Percentiles rank a stretch among this genome's conserved stretches.
phyloP scores from a whole-genome alignment of 2,888 invertebrate species.

The Heterodera filipjevi region DNA sequence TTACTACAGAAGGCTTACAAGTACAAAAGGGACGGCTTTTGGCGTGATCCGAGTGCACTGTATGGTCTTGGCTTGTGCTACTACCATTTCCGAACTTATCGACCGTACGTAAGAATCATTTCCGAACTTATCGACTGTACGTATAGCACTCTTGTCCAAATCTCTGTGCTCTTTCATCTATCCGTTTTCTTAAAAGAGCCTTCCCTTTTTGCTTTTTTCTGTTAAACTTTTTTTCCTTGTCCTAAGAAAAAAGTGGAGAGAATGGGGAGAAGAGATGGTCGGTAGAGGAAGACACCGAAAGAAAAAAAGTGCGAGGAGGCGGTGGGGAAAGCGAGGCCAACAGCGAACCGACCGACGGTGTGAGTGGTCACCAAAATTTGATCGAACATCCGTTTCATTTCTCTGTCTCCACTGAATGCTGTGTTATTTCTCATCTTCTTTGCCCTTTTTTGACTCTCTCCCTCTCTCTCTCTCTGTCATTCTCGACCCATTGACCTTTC shows the following conservation, averaged over 20 bases:
- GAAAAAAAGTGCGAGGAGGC: background rate
- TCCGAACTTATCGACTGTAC: constrained; percentile 89
- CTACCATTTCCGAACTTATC: constrained; percentile 91
- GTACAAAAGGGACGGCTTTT: constrained; percentile 81
- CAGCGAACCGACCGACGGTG: background rate
- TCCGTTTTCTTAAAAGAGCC: no score
- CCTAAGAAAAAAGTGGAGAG: background rate
- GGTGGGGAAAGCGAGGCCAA: background rate
- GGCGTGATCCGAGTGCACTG: constrained; percentile 81
- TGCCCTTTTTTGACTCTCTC: background rate
- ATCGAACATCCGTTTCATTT: background rate
- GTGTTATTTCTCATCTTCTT: background rate
- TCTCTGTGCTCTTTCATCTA: no score
- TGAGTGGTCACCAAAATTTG: background rate
- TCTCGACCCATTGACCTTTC: constrained; percentile 1
- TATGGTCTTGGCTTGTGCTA: constrained; percentile 94
- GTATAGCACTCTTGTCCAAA: no score
- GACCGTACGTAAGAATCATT: constrained; percentile 85
- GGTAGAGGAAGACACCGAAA: background rate
- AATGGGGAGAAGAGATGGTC: background rate
- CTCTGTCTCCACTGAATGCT: background rate
- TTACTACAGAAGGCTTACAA: constrained; percentile 76
- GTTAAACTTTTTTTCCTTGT: background rate
- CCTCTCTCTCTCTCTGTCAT: background rate
- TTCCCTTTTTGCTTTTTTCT: background rate